Conservation (phyloP, 2,797 vertebrate genomes). For the Macropus fuliginosus region DNA sequence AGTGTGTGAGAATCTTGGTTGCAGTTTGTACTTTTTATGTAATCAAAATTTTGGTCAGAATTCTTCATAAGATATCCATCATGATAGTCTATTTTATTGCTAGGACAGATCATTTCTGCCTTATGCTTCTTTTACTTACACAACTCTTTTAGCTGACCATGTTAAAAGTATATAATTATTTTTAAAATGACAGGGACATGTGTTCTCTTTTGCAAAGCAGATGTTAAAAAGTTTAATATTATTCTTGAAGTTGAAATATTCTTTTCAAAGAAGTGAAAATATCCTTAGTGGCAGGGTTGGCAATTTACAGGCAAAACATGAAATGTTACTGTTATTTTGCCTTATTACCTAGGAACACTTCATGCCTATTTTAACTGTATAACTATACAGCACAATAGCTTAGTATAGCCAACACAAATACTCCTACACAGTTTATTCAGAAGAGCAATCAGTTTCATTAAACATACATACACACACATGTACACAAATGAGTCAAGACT, state of each 20-base stretch:
- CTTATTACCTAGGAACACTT: not conserved
- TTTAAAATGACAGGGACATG: not conserved
- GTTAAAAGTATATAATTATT: not conserved
- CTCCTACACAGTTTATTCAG: not conserved
- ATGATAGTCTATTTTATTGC: not conserved
- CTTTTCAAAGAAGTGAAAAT: not conserved
- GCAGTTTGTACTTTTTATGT: not conserved
- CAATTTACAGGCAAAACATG: not conserved
- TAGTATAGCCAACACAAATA: not conserved
- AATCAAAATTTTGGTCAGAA: conserved; percentile 17
- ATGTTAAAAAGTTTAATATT: not conserved
- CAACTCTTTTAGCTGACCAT: not conserved
- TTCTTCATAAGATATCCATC: not conserved
- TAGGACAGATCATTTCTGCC: not conserved
- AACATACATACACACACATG: not conserved
- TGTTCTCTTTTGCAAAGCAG: conserved; percentile 13
- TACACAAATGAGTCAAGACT: not conserved
- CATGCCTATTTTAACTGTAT: not conserved
- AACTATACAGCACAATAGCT: not conserved
- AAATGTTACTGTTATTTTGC: not conserved
- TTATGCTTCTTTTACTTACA: not conserved
- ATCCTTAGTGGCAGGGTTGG: not conserved
- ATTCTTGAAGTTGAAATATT: not conserved
- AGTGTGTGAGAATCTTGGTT: not conserved
- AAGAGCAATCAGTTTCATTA: not conserved